Evolutionary conservation across 2,797 vertebrate species (phyloP), one percentile per base, ranked within the genome.

Genomic region (Rhabdomys pumilio): DNA sequence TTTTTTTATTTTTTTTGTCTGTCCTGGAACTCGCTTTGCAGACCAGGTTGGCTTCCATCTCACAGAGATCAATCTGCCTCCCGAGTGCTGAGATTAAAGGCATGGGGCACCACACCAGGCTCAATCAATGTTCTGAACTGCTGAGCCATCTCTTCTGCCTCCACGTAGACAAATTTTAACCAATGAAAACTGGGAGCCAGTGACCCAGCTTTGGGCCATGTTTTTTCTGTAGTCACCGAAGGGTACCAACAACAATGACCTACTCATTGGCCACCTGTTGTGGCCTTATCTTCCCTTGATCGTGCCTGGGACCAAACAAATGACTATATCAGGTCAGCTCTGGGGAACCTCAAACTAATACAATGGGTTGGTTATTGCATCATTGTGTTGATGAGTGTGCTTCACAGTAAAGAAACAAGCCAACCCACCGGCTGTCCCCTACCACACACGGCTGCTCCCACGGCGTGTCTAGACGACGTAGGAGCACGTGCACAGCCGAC

Each of bases 401-500:
- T 55, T 38, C 59, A 38, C 50, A 41, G 77, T 44, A 63, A 65
- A 89, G 76, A 75, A n/a, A 67, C 31, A 89, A 87, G 29, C 38
- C 72, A 73, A 50, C 29, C 41, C 22, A 12, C 44, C 7, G 1
- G 20, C 69, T 31, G 38, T 69, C 31, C 91, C n/a, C 67, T n/a
- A 14, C 61, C 53, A 15, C 90, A 80, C 19, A 73, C 85, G 29
- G 20, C 26, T 55, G 79, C 91, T 65, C 85, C 50, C 81, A 22
- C 65, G 2, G 75, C 9, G 7, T 34, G 61, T 80, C 96, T 82
- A 93, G 96, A 94, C 84, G 17, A 73, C 38, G 31, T 7, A 1
- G 38, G 86, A 50, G 89, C 94, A 86, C 55, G 79, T 96, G 91
- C 90, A 47, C 73, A 79, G 81, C 90, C 61, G 59, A 82, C 92